phyloP scores from a whole-genome alignment of 2,113 vertebrate genomes.

The Spermophilus dauricus region DNA sequence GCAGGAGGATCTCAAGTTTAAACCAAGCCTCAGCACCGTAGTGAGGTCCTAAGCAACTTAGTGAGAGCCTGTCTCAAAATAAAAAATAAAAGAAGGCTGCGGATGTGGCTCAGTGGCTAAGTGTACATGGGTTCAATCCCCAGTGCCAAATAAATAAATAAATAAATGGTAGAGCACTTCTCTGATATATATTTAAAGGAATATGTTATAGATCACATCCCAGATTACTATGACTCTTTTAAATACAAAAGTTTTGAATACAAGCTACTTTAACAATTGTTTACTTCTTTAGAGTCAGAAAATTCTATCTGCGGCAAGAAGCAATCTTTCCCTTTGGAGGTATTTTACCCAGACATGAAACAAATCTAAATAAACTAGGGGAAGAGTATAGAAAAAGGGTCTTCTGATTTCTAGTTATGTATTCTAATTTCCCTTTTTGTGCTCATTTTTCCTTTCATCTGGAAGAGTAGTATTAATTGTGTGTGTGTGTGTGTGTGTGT shows the following conservation, averaged over 20 bases:
- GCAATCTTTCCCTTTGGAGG: neutral
- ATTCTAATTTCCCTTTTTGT: slow-evolving; percentile 13
- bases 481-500: neutral
- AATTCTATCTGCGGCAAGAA: slow-evolving; percentile 19
- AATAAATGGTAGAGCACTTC: neutral
- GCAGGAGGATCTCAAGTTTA: no score
- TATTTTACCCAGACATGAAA: neutral
- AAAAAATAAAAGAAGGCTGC: no score
- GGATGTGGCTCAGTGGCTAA: no score
- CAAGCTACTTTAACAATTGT: slow-evolving; percentile 14
- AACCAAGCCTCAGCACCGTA: no score
- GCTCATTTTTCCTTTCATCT: neutral
- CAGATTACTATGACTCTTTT: slow-evolving; percentile 45
- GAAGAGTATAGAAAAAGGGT: neutral
- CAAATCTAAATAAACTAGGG: neutral
- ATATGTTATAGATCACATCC: neutral
- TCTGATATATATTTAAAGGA: neutral
- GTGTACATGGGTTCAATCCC: no score
- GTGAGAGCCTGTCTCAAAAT: no score
- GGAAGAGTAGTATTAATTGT: neutral
- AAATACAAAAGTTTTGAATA: neutral
- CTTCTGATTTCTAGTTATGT: neutral
- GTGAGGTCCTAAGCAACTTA: no score
- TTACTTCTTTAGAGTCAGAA: neutral
- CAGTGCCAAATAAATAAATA: no score